phyloP scores from a whole-genome alignment of 2,888 invertebrate genomes.

The Oscheius sp. region DNA sequence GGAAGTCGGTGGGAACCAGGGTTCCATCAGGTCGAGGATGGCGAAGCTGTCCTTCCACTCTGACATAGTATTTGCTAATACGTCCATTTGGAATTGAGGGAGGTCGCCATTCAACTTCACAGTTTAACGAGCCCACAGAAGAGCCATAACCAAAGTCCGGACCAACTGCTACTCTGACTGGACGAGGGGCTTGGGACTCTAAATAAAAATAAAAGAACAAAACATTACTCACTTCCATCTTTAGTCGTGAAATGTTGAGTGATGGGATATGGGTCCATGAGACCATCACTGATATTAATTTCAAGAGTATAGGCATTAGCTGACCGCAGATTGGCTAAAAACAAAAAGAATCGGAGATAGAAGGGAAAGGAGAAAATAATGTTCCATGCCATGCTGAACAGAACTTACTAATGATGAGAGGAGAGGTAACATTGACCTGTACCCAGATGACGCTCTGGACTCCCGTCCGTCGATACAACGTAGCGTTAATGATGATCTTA shows the following conservation, averaged over 20 bases:
- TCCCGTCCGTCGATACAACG: conserved; percentile 61
- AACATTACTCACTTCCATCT: conserved; percentile 53
- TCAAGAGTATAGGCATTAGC: conserved; percentile 67
- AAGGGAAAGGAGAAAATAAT: background rate
- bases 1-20: conserved; percentile 53
- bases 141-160: conserved; percentile 38
- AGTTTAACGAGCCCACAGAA: conserved; percentile 46
- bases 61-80: conserved; percentile 62
- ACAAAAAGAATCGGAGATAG: background rate
- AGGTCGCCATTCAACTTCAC: conserved; percentile 68
- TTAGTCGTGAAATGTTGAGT: conserved; percentile 63
- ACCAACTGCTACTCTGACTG: conserved; percentile 62
- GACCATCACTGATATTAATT: conserved; percentile 61
- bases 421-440: conserved; percentile 47
- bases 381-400: background rate
- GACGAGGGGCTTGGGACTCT: conserved; percentile 62
- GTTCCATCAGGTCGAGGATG: conserved; percentile 42
- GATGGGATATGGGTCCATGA: conserved; percentile 58
- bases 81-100: conserved; percentile 61
- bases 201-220: conserved; percentile 21
- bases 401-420: conserved; percentile 44
- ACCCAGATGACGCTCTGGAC: conserved; percentile 39
- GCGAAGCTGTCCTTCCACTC: conserved; percentile 57
- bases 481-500: conserved; percentile 56
- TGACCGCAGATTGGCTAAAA: conserved; percentile 40